Evolutionary conservation across 2,113 vertebrate species (phyloP).

Genomic region (Machaerirhynchus nigripectus): DNA sequence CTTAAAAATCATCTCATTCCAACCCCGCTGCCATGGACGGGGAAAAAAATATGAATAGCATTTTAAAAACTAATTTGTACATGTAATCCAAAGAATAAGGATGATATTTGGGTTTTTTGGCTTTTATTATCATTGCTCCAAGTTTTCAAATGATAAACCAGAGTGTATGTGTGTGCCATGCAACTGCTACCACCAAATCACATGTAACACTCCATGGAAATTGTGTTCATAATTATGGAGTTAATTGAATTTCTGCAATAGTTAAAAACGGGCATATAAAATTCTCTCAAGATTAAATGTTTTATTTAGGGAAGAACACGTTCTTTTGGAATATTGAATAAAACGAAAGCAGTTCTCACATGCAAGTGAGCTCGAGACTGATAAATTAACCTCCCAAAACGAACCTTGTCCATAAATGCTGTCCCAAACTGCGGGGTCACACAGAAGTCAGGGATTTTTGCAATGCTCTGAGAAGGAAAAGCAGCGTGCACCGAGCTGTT

Average conservation of each 20-base stretch:
- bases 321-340: not conserved
- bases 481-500: fast-evolving
- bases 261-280: slow-evolving; percentile 19
- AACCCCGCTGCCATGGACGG: not conserved
- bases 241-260: slow-evolving; percentile 48
- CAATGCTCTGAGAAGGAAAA: not conserved
- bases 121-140: not conserved
- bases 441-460: not conserved
- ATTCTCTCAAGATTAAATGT: slow-evolving; percentile 25
- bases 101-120: not conserved
- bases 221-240: slow-evolving; percentile 47
- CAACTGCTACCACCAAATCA: not conserved
- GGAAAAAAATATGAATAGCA: not conserved
- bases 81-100: not conserved
- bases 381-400: not conserved
- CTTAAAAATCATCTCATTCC: not conserved
- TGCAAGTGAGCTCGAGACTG: not conserved
- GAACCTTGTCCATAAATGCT: not conserved
- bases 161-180: not conserved
- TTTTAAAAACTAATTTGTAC: not conserved
- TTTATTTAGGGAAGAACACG: not conserved
- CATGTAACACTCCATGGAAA: slow-evolving; percentile 14
- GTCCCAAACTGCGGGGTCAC: not conserved
- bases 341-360: not conserved
- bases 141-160: not conserved